Percentiles rank a stretch among this genome's conserved stretches.
phyloP scores from a whole-genome alignment of 2,113 vertebrate species.

The Gobio gobio region DNA sequence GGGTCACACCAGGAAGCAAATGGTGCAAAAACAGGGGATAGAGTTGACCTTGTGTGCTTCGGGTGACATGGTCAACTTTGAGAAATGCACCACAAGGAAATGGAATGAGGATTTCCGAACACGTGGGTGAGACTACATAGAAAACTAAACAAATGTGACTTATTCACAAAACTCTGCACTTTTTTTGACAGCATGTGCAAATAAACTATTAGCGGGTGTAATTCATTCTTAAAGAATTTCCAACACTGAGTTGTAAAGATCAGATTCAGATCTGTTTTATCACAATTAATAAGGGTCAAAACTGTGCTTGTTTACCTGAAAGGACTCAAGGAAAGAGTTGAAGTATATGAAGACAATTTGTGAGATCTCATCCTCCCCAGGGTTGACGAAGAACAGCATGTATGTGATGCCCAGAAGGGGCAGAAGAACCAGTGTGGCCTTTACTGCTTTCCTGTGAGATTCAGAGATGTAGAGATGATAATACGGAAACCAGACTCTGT shows the following conservation, averaged over 20 bases:
- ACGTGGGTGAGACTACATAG: background rate
- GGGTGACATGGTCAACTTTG: background rate
- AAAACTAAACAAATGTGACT: background rate
- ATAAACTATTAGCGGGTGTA: background rate
- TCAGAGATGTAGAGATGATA: background rate
- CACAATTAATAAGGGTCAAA: background rate
- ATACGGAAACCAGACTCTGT: background rate
- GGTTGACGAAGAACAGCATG: slow-evolving; percentile 98
- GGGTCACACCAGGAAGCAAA: slow-evolving; percentile 9
- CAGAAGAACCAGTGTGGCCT: slow-evolving; percentile 94
- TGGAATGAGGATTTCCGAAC: background rate
- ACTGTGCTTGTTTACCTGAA: slow-evolving; percentile 82
- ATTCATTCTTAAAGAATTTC: background rate
- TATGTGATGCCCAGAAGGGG: slow-evolving; percentile 98
- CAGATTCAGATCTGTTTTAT: background rate
- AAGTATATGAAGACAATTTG: slow-evolving; percentile 97
- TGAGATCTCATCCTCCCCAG: slow-evolving; percentile 93
- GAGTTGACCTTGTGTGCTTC: slow-evolving; percentile 13
- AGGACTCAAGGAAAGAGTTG: slow-evolving; percentile 96
- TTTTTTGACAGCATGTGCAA: background rate
- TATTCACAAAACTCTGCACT: background rate
- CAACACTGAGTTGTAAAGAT: background rate
- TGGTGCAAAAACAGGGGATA: slow-evolving; percentile 13
- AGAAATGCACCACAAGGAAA: background rate
- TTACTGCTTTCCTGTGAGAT: slow-evolving; percentile 90